Evolutionary conservation across 2,797 vertebrate genomes (phyloP).

Genomic region (Rhabdomys pumilio): DNA sequence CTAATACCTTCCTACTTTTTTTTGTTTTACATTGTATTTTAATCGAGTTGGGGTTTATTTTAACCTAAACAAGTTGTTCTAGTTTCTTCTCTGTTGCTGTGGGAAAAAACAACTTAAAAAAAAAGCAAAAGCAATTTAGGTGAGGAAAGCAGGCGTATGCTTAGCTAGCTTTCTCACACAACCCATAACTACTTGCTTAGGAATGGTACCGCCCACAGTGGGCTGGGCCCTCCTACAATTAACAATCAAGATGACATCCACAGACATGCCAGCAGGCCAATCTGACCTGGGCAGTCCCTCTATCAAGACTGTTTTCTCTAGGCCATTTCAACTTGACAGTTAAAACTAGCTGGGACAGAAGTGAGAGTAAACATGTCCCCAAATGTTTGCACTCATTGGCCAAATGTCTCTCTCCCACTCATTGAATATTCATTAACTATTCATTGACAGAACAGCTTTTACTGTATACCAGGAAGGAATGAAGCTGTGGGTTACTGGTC

Average conservation of each 20-base stretch:
- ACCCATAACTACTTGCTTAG: not conserved
- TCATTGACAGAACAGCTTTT: not conserved
- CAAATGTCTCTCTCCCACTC: not conserved
- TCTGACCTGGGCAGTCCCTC: not conserved
- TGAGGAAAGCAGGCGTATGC: not conserved
- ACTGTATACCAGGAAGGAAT: not conserved
- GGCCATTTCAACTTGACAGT: not conserved
- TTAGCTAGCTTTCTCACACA: not conserved
- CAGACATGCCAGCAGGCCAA: not conserved
- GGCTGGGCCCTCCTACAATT: not conserved
- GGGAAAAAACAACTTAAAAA: not conserved
- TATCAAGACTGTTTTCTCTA: not conserved
- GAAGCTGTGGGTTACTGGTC: not conserved
- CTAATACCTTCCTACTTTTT: not conserved
- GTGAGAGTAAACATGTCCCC: not conserved
- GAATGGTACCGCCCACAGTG: not conserved
- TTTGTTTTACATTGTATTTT: slow-evolving; percentile 26
- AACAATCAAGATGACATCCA: not conserved
- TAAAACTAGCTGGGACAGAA: too few relatives aligned
- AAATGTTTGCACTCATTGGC: not conserved
- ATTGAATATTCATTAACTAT: not conserved
- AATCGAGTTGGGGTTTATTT: slow-evolving; percentile 12
- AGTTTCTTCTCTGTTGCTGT: not conserved
- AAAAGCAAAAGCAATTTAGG: not conserved
- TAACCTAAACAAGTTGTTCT: not conserved